These are phyloP conservation scores for Sebastes oblongus DNA, from an alignment of 2,797 vertebrate genomes.

Conservation along the genomic window DNA sequence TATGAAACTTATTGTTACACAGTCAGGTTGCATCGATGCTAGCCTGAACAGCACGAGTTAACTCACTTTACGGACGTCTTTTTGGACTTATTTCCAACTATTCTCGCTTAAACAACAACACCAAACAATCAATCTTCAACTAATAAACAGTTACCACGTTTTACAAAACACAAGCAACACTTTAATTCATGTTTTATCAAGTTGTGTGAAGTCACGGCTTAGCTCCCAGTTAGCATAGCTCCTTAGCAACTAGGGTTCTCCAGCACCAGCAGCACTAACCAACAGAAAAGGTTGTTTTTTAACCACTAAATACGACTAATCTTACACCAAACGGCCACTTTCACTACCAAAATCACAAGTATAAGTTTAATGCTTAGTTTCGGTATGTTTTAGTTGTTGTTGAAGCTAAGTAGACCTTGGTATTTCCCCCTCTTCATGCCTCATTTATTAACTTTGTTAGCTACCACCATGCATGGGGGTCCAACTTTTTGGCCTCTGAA, in stretches of 20 bases:
- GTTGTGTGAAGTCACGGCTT: constrained; percentile 22
- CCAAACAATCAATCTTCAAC: not conserved
- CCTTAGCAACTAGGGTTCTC: constrained; percentile 43
- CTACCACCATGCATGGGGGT: constrained; percentile 56
- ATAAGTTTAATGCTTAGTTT: not conserved
- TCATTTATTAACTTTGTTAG: constrained; percentile 62
- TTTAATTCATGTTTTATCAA: not conserved
- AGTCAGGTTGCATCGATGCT: constrained; percentile 13
- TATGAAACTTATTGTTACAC: too few relatives aligned
- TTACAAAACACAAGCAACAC: fast-evolving
- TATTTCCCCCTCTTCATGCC: constrained; percentile 39
- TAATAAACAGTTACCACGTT: fast-evolving
- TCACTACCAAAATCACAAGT: fast-evolving
- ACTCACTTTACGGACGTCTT: not conserved
- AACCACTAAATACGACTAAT: not conserved
- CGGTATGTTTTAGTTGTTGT: not conserved
- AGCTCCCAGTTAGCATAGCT: constrained; percentile 70
- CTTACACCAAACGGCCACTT: fast-evolving
- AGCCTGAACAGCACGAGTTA: constrained; percentile 59
- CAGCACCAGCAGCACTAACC: not conserved
- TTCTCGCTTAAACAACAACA: not conserved
- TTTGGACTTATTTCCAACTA: not conserved
- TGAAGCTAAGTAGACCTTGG: not conserved
- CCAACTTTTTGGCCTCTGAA: constrained; percentile 58
- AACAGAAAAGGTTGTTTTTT: constrained; percentile 21